Evolutionary conservation across 2,113 vertebrate species (phyloP), one percentile per base, ranked within the genome.

Genomic region (Eptesicus fuscus): DNA sequence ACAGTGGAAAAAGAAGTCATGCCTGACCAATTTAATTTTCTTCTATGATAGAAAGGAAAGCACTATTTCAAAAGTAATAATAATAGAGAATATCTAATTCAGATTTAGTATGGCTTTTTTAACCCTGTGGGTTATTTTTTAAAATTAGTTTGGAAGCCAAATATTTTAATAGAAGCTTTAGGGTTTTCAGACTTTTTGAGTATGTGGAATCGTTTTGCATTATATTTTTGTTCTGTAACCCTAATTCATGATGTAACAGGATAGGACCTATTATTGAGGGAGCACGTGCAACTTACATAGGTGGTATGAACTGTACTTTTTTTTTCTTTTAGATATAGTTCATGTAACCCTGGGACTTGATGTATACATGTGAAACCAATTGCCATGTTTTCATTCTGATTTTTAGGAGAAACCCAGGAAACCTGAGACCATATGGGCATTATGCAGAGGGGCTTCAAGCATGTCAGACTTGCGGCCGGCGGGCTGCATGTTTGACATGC

Each of bases 1-100:
- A 7, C 42, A 86, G 80, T 90, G 84, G 73, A 65, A 96, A 96
- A 96, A 73, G 11, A 87, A 87, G 80, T 94, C 47, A 67, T 93
- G 79, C 44, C 53, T 83, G 93, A 83, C 70, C 30, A 94, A 11
- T 83, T 91, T 65, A 91, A 90, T 93, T 96, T 94, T 56, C 71
- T 91, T 73, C 47, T 88, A 25, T 94, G 74, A 77, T 82, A 73
- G 67, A 91, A 91, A 78, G 22, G 17, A 90, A 89, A 84, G 44
- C 32, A 77, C 9, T 91, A 73, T 88, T 83, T 89, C 83, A 83
- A 91, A 80, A 35, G 86, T 11, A 9, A 73, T 69, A 94, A 59
- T 71, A 73, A 65, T 78, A 69, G 49, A 77, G 84, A 92, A 70
- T 96, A 74, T 69, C 59, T 70, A 85, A n/a, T 90, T 96, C n/a